A percentile compares a stretch with the other conserved stretches of the same genome.
phyloP scores from a whole-genome alignment of 2,113 vertebrate genomes.

The Brienomyrus brachyistius region DNA sequence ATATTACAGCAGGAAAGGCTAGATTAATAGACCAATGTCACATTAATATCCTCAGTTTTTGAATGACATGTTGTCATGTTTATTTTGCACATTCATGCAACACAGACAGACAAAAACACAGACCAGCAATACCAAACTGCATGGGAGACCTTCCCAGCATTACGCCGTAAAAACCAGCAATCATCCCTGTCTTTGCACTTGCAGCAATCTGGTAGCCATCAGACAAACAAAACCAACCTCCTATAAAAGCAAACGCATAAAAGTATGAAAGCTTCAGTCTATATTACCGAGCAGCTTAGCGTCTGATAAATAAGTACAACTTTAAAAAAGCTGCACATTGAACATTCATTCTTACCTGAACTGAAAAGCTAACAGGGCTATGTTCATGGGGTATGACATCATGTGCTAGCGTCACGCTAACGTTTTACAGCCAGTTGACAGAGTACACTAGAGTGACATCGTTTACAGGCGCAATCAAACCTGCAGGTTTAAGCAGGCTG shows the following conservation, averaged over 20 bases:
- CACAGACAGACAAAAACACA: neutral
- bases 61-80: neutral
- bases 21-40: neutral
- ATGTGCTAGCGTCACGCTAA: neutral
- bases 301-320: neutral
- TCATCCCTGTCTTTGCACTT: neutral
- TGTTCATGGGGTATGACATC: neutral
- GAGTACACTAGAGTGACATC: neutral
- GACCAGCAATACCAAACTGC: neutral
- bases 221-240: neutral
- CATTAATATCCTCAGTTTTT: neutral
- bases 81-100: neutral
- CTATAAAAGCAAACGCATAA: neutral
- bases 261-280: neutral
- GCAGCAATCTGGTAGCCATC: neutral
- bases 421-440: neutral
- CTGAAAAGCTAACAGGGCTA: neutral
- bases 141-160: neutral
- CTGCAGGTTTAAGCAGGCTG: neutral
- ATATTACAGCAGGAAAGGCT: neutral
- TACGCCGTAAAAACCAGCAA: neutral
- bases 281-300: neutral
- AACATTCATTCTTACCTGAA: neutral
- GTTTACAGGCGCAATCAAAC: neutral
- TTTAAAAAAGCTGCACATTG: neutral